These are phyloP conservation scores for Petrolisthes manimaculis DNA, from an alignment of 2,888 invertebrate genomes.

Conservation along the genomic window DNA sequence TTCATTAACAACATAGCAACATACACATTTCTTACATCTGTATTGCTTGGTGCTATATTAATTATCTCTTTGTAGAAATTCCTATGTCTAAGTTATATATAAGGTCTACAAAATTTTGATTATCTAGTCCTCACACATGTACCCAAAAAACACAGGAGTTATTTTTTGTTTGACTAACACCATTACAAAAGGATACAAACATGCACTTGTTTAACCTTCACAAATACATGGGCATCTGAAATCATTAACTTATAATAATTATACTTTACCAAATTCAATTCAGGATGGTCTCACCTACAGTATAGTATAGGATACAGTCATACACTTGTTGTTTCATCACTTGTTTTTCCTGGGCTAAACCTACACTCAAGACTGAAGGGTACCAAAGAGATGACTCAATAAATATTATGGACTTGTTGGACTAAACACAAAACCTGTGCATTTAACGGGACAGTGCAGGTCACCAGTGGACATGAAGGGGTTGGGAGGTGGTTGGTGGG, in stretches of 20 bases:
- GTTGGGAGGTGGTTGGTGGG: background rate
- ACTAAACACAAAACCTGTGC: background rate
- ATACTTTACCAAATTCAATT: background rate
- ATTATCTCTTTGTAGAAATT: slow-evolving; percentile 47
- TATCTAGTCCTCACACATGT: slow-evolving; percentile 62
- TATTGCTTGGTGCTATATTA: slow-evolving; percentile 57
- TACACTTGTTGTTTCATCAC: too few relatives aligned
- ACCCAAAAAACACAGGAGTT: slow-evolving; percentile 54
- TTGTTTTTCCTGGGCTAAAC: too few relatives aligned
- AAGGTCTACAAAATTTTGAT: slow-evolving; percentile 54
- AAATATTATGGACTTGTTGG: background rate
- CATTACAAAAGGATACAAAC: slow-evolving; percentile 58
- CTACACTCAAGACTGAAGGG: too few relatives aligned
- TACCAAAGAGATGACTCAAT: too few relatives aligned
- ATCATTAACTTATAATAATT: slow-evolving; percentile 11
- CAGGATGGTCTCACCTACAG: background rate
- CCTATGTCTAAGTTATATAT: slow-evolving; percentile 43
- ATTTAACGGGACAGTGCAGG: slow-evolving; percentile 6
- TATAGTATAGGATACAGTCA: too few relatives aligned
- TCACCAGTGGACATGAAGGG: background rate
- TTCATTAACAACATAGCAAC: slow-evolving; percentile 51
- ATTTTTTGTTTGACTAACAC: slow-evolving; percentile 30
- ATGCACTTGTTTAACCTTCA: slow-evolving; percentile 49
- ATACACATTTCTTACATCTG: slow-evolving; percentile 53
- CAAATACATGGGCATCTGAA: slow-evolving; percentile 26